Evolutionary conservation across 2,113 vertebrate species (phyloP), one percentile per base, ranked within the genome.

Genomic region (Peucedramus taeniatus): DNA sequence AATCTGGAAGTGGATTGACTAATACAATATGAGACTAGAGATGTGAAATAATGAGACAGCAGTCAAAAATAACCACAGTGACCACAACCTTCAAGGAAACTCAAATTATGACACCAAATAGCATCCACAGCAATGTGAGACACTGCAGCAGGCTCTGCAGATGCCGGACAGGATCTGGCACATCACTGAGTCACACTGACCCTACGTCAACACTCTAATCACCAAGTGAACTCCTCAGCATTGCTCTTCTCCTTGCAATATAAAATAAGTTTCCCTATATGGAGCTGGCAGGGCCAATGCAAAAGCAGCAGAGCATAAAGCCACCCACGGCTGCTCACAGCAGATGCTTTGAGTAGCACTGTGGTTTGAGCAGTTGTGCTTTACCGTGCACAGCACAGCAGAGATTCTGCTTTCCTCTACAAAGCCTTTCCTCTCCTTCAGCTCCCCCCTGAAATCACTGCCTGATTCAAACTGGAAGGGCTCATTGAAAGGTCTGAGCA

Each of bases 141-240:
- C 47, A 81, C 53, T 91, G 88, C 85, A 97, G 61, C 47, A 71
- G 63, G 54, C 59, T 83, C 84, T 95, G 90, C 85, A 57, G 87
- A 93, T 54, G 57, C 20, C 16, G 3, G 27, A 83, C n/a, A 90
- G 37, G 59, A 81, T 24, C 35, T 84, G 82, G 56, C 45, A 56
- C 4, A 3, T 44, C 77, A 60, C 18, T 3, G 16, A 88, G 44
- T 87, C 84, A 91, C 81, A 47, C 27, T 1, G 4, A 78, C 37
- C 51, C 77, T 49, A 35, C 1, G 6, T 59, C 82, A 82, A 51
- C 57, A 28, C 37, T 59, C 53, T 1, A 0, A 39, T 76, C 53
- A 68, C 53, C 37, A 70, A 66, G 30, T 6, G 6, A 56, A 28
- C 61, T 60, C 60, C 65, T 54, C 84, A 37, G 80, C n/a, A 26